Evolutionary conservation across 2,113 vertebrate genomes (phyloP).

Genomic region (Lates calcarifer): DNA sequence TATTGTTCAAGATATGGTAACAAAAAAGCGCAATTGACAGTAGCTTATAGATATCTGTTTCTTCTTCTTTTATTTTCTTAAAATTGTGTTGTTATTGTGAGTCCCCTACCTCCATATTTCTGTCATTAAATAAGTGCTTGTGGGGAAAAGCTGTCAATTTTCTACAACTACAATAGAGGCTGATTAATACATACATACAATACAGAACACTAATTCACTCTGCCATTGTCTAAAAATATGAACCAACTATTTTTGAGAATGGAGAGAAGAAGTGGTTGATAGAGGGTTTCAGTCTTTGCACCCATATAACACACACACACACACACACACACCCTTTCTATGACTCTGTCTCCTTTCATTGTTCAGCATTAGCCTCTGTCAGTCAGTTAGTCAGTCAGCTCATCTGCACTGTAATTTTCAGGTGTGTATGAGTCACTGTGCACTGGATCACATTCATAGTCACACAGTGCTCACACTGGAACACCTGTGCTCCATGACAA

Average conservation of each 20-base stretch:
- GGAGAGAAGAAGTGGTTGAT: background rate
- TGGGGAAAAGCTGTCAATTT: conserved; percentile 12
- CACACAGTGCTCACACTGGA: conserved; percentile 12
- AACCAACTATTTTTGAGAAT: conserved; percentile 17
- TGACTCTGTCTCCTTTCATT: conserved; percentile 17
- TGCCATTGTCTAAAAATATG: conserved; percentile 29
- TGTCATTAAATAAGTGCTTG: conserved; percentile 1
- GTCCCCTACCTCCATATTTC: background rate
- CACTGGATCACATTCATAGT: conserved; percentile 49
- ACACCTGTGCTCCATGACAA: conserved; percentile 53
- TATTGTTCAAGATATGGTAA: conserved; percentile 6
- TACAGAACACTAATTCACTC: background rate
- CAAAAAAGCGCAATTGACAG: background rate
- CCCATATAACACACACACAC: no score
- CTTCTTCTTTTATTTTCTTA: background rate
- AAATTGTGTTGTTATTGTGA: background rate
- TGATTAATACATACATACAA: conserved; percentile 62
- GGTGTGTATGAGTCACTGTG: conserved; percentile 65
- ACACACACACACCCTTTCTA: background rate
- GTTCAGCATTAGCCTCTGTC: conserved; percentile 19
- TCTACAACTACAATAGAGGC: conserved; percentile 43
- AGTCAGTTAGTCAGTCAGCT: conserved; percentile 29
- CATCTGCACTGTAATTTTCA: conserved; percentile 60
- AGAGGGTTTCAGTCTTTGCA: background rate
- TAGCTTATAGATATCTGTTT: background rate